These are phyloP conservation scores for Hydrocynus forskahlii DNA, from an alignment of 2,797 vertebrate species.

Conservation along the genomic window DNA sequence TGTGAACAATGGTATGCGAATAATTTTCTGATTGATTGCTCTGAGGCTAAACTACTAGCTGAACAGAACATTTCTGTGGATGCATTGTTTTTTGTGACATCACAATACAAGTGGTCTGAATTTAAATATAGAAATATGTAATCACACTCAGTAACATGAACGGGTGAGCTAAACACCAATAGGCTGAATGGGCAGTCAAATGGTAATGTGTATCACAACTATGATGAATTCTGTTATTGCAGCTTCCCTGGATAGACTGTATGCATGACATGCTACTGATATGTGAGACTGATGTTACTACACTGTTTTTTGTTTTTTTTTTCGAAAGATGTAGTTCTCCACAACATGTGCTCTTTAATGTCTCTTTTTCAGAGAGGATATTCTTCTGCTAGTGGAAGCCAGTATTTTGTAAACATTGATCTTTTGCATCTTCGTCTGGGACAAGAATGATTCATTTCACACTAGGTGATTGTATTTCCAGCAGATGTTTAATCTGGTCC, in stretches of 20 bases:
- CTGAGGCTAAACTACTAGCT: too few relatives aligned
- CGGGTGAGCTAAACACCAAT: too few relatives aligned
- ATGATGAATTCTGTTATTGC: too few relatives aligned
- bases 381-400: not conserved
- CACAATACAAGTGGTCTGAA: too few relatives aligned
- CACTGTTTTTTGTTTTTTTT: not conserved
- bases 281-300: not conserved
- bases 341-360: conserved; percentile 5
- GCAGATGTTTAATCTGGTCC: conserved; percentile 19
- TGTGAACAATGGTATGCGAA: not conserved
- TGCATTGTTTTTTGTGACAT: too few relatives aligned
- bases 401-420: not conserved
- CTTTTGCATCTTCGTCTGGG: conserved; percentile 5
- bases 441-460: not conserved
- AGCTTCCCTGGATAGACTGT: too few relatives aligned
- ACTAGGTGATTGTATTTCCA: not conserved
- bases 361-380: conserved; percentile 37
- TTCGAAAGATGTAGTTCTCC: not conserved
- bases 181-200: too few relatives aligned
- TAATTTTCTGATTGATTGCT: too few relatives aligned
- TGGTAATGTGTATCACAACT: too few relatives aligned
- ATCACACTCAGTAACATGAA: too few relatives aligned
- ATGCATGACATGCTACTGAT: not conserved
- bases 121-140: too few relatives aligned
- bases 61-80: too few relatives aligned